Conservation (phyloP, 1,140 invertebrate species). For the Dreissena polymorpha region DNA sequence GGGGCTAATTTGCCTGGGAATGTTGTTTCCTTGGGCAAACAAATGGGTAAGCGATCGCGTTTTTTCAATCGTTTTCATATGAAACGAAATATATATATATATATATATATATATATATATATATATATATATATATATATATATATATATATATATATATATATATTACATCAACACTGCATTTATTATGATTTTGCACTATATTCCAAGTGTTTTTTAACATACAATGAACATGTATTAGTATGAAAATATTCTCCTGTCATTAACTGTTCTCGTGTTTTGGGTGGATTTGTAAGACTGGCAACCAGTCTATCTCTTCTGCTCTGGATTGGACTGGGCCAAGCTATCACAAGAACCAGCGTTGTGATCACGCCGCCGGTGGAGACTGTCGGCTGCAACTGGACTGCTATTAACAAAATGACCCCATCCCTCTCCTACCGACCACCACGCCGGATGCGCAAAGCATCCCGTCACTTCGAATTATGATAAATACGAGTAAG, state of each 20-base stretch:
- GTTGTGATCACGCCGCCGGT: constrained; percentile 73
- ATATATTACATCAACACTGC: too few species aligned
- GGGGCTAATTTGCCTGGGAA: constrained; percentile 76
- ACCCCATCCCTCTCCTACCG: neutral
- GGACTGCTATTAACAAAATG: neutral
- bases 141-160: too few species aligned
- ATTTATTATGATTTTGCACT: neutral
- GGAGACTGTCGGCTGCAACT: too few species aligned
- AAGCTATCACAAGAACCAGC: constrained; percentile 87
- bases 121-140: neutral
- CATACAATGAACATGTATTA: neutral
- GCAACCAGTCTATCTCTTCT: constrained; percentile 84
- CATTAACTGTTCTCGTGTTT: constrained; percentile 1
- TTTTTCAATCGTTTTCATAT: neutral
- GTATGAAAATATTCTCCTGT: too few species aligned
- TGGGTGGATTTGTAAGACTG: constrained; percentile 36
- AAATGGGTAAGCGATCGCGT: constrained; percentile 48
- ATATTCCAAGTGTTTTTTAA: neutral
- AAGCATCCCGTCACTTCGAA: too few species aligned
- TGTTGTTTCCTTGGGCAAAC: constrained; percentile 78
- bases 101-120: neutral
- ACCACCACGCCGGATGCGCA: neutral
- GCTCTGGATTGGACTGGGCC: constrained; percentile 90
- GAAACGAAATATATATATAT: neutral
- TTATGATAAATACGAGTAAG: too few species aligned